These are phyloP conservation scores for Halictus rubicundus DNA, from an alignment of 1,140 invertebrate species.

Conservation along the genomic window DNA sequence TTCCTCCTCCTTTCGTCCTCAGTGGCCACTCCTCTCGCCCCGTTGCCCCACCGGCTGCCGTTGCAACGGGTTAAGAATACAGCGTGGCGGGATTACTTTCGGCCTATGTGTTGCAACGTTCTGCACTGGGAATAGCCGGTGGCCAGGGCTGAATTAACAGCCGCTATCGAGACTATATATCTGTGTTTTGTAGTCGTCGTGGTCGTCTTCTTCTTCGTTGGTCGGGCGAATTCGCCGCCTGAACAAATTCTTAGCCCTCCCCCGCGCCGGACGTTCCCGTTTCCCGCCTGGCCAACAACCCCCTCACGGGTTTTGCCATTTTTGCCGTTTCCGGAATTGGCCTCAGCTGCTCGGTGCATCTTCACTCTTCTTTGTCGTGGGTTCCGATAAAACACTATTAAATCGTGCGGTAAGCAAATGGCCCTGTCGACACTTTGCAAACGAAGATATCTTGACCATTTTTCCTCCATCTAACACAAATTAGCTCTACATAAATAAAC, in stretches of 20 bases:
- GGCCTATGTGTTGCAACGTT: constrained; percentile 66
- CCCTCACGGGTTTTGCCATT: background rate
- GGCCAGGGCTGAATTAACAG: constrained; percentile 64
- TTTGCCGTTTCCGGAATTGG: background rate
- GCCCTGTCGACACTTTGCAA: too few relatives aligned
- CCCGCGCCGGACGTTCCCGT: background rate
- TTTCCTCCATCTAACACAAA: too few relatives aligned
- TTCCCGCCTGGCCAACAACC: background rate
- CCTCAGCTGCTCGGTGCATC: too few relatives aligned
- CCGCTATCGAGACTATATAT: constrained; percentile 43
- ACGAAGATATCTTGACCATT: too few relatives aligned
- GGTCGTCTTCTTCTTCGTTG: too few relatives aligned
- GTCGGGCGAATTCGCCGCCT: background rate
- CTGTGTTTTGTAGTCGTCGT: constrained; percentile 30
- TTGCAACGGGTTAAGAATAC: constrained; percentile 71
- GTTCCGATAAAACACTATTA: too few relatives aligned
- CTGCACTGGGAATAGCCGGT: constrained; percentile 70
- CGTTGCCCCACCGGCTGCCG: constrained; percentile 48
- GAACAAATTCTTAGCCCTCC: background rate
- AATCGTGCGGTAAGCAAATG: too few relatives aligned
- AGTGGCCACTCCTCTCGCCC: constrained; percentile 43
- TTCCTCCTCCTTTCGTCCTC: constrained; percentile 57
- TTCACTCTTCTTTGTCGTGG: too few relatives aligned
- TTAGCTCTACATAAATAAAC: too few relatives aligned
- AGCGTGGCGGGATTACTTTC: constrained; percentile 69